A percentile compares a stretch with the other conserved stretches of the same genome.
phyloP scores from a whole-genome alignment of 53 echinoderm and acorn worm genomes.

The Temnopleurus reevesii region DNA sequence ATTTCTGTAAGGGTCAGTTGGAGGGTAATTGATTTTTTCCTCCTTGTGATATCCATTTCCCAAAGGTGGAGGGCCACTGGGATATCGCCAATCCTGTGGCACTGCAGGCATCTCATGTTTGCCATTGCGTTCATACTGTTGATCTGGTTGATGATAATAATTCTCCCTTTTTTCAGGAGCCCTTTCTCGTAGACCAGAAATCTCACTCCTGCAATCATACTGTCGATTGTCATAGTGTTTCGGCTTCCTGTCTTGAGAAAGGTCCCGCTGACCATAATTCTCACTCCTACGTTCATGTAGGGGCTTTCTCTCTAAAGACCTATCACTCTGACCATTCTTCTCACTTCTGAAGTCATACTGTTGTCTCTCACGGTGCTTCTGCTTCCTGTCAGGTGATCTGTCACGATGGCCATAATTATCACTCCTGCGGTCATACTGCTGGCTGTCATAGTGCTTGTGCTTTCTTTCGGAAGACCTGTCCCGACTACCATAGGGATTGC shows the following conservation, averaged over 20 bases:
- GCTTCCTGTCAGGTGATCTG: not conserved
- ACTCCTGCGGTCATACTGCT: not conserved
- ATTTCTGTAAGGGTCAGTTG: conserved; percentile 5
- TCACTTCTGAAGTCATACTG: too few species aligned
- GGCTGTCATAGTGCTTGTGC: conserved; percentile 3
- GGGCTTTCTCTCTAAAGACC: too few species aligned
- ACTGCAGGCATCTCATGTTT: not conserved
- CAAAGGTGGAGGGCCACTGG: not conserved
- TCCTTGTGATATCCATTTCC: conserved; percentile 29
- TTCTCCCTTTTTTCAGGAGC: too few species aligned
- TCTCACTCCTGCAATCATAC: too few species aligned
- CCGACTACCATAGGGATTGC: not conserved
- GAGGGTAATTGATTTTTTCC: not conserved
- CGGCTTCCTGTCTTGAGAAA: too few species aligned
- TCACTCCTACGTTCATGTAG: too few species aligned
- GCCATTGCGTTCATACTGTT: not conserved
- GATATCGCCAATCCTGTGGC: not conserved
- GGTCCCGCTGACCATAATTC: too few species aligned
- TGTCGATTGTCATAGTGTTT: too few species aligned
- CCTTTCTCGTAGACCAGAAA: too few species aligned
- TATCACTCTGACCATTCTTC: too few species aligned
- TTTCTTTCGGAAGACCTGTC: not conserved
- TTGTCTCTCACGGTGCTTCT: not conserved
- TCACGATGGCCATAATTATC: not conserved
- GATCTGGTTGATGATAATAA: not conserved